A percentile compares a stretch with the other conserved stretches of the same genome.
phyloP scores from a whole-genome alignment of 2,113 vertebrate species.

The Condylura cristata region DNA sequence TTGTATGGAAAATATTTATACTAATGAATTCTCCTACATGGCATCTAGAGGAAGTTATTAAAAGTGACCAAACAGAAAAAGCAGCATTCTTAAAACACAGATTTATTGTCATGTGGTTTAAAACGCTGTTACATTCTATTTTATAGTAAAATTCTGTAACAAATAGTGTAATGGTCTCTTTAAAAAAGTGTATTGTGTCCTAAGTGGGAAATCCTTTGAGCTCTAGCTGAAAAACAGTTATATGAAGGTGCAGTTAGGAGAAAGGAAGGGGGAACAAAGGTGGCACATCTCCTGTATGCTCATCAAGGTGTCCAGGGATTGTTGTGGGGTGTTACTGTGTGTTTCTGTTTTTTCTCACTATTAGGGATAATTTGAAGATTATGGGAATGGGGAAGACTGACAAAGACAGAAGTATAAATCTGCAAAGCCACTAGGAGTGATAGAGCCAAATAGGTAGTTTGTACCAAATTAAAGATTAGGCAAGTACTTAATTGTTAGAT shows the following conservation, averaged over 20 bases:
- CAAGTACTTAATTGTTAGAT: background rate
- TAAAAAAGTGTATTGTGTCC: background rate
- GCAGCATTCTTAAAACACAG: slow-evolving; percentile 27
- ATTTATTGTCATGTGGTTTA: background rate
- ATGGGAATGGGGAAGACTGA: background rate
- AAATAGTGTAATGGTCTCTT: background rate
- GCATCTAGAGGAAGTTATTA: slow-evolving; percentile 34
- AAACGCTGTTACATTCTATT: background rate
- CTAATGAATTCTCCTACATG: slow-evolving; percentile 26
- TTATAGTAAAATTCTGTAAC: slow-evolving; percentile 45
- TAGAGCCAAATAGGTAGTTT: background rate
- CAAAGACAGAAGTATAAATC: background rate
- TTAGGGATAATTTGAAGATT: background rate
- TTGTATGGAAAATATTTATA: slow-evolving; percentile 51
- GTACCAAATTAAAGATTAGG: background rate
- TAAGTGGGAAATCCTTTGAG: background rate
- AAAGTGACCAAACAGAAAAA: slow-evolving; percentile 48
- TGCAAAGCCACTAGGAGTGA: background rate
- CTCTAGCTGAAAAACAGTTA: background rate
- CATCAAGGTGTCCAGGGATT: too few relatives aligned
- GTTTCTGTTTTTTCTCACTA: background rate
- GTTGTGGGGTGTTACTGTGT: background rate
- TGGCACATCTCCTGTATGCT: fast-evolving
- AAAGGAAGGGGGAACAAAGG: background rate
- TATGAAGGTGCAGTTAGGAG: background rate